Base-by-base conservation (phyloP, 2,113 vertebrate genomes). In the Cyanoliseus patagonus region DNA sequence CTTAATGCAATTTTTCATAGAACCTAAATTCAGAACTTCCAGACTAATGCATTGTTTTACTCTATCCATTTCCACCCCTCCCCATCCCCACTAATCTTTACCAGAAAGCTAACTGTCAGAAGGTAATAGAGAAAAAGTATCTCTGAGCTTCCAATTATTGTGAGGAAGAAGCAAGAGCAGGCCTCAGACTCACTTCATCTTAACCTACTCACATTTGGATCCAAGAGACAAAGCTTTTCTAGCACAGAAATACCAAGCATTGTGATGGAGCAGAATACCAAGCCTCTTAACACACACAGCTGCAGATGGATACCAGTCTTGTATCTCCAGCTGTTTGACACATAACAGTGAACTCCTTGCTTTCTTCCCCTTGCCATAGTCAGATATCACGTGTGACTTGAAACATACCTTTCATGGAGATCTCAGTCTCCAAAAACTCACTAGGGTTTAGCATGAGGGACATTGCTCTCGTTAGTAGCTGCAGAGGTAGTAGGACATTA, bases 381-480 rank as follows among this genome's bases (percentile, higher is more conserved):
- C 69, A 73, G 57, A 72, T 51, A 88, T 51, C 24, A 42, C 5
- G 47, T 82, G 31, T 55, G 24, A 61, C 51, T 25, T 55, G 46
- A 88, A 82, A 59, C 30, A 49, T 6, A 77, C 41, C 53, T 90
- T 30, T 61, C 39, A 35, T 1, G 1, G 12, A 30, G 53, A 63
- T 17, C 18, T 69, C 44, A 14, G 39, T 4, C 66, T 70, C 64
- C 69, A 51, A 59, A 85, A 86, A 6, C 33, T n/a, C 73, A 27
- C 17, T 42, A 7, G 1, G 6, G 66, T 70, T 87, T 37, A 72
- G 61, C 42, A 9, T 23, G 22, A 51, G 55, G 76, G n/a, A 30
- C 61, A 14, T 3, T 15, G 41, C 23, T 70, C n/a, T 46, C 0
- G 0, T 1, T 19, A 42, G 67, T 3, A 89, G 66, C 31, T 75